Base-by-base conservation (phyloP, 2,888 invertebrate genomes). In the Drosophila mayaguana region DNA sequence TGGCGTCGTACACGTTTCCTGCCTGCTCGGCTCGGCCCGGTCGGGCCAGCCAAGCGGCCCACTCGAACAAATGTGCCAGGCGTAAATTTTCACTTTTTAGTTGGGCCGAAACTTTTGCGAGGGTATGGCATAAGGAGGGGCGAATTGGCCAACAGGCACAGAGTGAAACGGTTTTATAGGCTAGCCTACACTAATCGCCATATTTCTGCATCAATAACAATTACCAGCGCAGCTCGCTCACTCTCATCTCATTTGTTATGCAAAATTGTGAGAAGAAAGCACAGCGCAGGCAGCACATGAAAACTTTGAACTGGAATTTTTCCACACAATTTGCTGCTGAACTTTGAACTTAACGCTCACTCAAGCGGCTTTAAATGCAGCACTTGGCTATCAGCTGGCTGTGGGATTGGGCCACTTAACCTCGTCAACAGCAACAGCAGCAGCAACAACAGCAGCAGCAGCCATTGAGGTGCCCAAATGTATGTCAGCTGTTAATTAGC, bases 161-260 rank as follows among this genome's bases (percentile, higher is more conserved):
- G 9, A 16, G 25, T 14, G 36, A 12, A 9, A 42, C 48, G 61
- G 12, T 66, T 56, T 72, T 61, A 72, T 61, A 57, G 66, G 53
- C 60, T 34, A 50, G 62, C 38, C 54, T 50, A 65, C 61, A 79
- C 83, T 81, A 83, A 83, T 83, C 83, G 81, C 77, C 74, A 81
- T 81, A 81, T 83, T 82, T 83, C 72, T 74, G 77, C 81, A 81
- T 83, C 81, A 83, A 82, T 83, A 82, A 80, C 80, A 83, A 82
- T 82, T 82, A 82, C 81, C 72, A 63, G 66, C 54, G 66, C 50
- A 42, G 59, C 53, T 3, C 32, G 0, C 28, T 8, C 28, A 54
- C 53, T 42, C 72, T 62, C 80, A 76, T 73, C 80, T 65, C 78
- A 80, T 78, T 78, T 77, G 70, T 60, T 78, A 78, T 77, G 82